These are phyloP conservation scores for Orientallactaga sibirica DNA, from an alignment of 2,797 vertebrate genomes.

Conservation along the genomic window DNA sequence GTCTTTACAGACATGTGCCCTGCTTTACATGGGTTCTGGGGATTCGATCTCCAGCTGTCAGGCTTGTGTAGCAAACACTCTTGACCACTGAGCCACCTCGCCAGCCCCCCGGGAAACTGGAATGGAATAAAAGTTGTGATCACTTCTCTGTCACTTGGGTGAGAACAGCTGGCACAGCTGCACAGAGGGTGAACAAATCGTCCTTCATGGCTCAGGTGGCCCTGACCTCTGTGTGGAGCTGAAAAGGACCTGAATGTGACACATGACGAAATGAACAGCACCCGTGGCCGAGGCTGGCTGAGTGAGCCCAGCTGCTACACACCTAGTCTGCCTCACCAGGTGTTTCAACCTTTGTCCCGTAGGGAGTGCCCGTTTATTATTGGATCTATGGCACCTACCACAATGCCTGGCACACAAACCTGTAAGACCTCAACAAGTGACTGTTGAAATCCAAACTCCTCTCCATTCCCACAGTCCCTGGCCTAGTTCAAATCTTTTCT, in stretches of 20 bases:
- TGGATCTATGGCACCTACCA: not conserved
- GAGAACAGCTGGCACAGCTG: not conserved
- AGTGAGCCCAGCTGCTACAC: not conserved
- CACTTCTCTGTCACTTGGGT: not conserved
- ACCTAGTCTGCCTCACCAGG: not conserved
- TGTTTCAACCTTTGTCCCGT: not conserved
- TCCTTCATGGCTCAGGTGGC: not conserved
- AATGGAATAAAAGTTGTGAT: constrained; percentile 1
- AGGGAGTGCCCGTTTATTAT: not conserved
- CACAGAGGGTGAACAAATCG: not conserved
- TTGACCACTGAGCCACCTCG: too few relatives aligned
- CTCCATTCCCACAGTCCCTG: not conserved
- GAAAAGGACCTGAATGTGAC: not conserved
- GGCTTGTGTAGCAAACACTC: too few relatives aligned
- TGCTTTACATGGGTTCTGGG: too few relatives aligned
- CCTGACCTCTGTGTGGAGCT: not conserved
- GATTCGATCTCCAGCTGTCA: too few relatives aligned
- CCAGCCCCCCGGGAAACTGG: not conserved
- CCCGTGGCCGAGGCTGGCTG: not conserved
- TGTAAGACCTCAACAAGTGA: not conserved
- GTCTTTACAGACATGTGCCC: too few relatives aligned
- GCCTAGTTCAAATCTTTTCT: not conserved
- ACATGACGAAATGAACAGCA: not conserved
- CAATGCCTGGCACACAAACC: not conserved
- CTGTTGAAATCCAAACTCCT: constrained; percentile 31